Percentiles rank a stretch among this genome's conserved stretches.
Conservation (phyloP, 64 coral and sea anemone species). For the Porites australiensis region DNA sequence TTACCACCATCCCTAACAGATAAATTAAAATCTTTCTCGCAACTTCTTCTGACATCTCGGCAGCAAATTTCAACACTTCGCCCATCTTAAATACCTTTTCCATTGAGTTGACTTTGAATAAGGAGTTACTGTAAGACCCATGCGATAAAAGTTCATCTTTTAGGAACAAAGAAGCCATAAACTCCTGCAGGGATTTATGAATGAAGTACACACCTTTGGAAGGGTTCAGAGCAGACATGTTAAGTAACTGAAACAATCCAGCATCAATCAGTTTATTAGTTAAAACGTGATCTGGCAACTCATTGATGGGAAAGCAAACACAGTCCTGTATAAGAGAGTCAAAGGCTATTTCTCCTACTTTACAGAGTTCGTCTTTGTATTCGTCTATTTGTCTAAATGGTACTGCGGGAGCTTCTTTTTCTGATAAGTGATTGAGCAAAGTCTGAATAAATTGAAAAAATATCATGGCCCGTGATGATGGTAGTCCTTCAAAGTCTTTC, state of each 20-base stretch:
- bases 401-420: not conserved
- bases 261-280: not conserved
- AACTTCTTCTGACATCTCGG: not conserved
- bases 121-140: no score
- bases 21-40: not conserved
- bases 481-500: not conserved
- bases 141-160: not conserved
- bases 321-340: not conserved
- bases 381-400: not conserved
- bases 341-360: not conserved
- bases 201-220: slow-evolving; percentile 1
- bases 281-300: not conserved
- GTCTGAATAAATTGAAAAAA: slow-evolving; percentile 11
- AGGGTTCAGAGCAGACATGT: not conserved
- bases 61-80: not conserved
- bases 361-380: slow-evolving; percentile 1
- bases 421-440: slow-evolving; percentile 1
- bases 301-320: not conserved
- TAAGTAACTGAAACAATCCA: not conserved
- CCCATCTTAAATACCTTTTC: not conserved
- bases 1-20: not conserved
- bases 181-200: slow-evolving; percentile 46
- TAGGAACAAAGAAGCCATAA: slow-evolving; percentile 18
- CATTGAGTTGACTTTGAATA: not conserved
- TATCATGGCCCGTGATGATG: slow-evolving; percentile 10